phyloP scores from a whole-genome alignment of 2,888 invertebrate species.

The Petrolisthes manimaculis region DNA sequence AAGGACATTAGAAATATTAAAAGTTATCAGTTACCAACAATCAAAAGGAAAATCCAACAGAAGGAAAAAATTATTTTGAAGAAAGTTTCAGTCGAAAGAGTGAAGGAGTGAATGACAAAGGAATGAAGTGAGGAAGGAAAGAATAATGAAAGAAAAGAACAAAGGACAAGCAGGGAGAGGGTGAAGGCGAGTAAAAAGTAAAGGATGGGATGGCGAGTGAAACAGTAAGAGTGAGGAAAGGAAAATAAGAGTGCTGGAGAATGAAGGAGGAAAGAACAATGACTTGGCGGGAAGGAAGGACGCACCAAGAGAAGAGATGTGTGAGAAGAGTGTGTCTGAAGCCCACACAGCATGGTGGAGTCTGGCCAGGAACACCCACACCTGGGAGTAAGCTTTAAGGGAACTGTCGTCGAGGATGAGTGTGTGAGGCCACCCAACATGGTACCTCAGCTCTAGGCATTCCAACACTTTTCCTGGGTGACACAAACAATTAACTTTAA shows the following conservation, averaged over 20 bases:
- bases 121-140: background rate
- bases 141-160: background rate
- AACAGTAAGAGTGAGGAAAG: background rate
- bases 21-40: too few relatives aligned
- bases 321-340: constrained; percentile 44
- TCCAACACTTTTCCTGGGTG: constrained; percentile 35
- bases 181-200: too few relatives aligned
- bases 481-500: background rate
- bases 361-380: constrained; percentile 48
- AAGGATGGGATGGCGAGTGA: too few relatives aligned
- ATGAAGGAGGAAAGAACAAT: background rate
- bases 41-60: too few relatives aligned
- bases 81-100: background rate
- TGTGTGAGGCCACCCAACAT: constrained; percentile 51
- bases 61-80: background rate
- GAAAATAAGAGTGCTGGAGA: background rate
- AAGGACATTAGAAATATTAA: too few relatives aligned
- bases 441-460: constrained; percentile 54
- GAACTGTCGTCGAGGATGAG: constrained; percentile 47
- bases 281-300: background rate
- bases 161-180: background rate
- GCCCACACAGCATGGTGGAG: constrained; percentile 53
- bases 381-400: constrained; percentile 39
- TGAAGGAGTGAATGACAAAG: too few relatives aligned
- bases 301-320: constrained; percentile 46